phyloP scores from a whole-genome alignment of 2,888 invertebrate species.

The Tortrix viridana region DNA sequence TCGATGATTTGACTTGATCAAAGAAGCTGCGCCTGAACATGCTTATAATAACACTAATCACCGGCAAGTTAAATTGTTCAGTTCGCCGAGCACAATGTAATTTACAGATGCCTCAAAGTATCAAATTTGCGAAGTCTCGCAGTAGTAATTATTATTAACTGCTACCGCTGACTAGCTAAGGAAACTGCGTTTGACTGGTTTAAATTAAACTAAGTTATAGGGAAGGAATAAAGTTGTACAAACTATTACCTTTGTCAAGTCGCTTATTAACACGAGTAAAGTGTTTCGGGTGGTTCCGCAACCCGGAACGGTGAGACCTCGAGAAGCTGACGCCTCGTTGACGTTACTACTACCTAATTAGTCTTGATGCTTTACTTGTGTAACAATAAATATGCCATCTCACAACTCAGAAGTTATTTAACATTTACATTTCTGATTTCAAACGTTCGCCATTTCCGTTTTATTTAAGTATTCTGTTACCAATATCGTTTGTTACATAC shows the following conservation, averaged over 20 bases:
- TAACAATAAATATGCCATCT: neutral
- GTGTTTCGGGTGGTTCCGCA: neutral
- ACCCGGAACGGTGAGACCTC: neutral
- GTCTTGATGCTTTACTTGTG: neutral
- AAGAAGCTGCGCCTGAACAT: too few species aligned
- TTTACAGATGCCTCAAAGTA: conserved; percentile 63
- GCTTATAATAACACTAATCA: too few species aligned
- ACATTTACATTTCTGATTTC: too few species aligned
- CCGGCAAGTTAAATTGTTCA: conserved; percentile 41
- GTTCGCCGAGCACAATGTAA: conserved; percentile 54
- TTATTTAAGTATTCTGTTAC: too few species aligned
- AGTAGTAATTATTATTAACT: conserved; percentile 67
- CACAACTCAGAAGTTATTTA: too few species aligned
- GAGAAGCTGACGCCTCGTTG: neutral
- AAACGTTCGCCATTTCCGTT: too few species aligned
- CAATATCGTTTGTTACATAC: too few species aligned
- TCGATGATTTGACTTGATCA: too few species aligned
- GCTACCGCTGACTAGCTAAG: conserved; percentile 45
- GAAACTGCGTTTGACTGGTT: conserved; percentile 70
- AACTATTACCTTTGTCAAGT: conserved; percentile 49
- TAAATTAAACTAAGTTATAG: conserved; percentile 73
- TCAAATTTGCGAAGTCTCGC: conserved; percentile 72
- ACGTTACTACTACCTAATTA: neutral
- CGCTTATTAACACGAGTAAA: conserved; percentile 6
- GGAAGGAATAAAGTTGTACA: conserved; percentile 65